Evolutionary conservation across 1,140 invertebrate species (phyloP).

Genomic region (Patella vulgata): DNA sequence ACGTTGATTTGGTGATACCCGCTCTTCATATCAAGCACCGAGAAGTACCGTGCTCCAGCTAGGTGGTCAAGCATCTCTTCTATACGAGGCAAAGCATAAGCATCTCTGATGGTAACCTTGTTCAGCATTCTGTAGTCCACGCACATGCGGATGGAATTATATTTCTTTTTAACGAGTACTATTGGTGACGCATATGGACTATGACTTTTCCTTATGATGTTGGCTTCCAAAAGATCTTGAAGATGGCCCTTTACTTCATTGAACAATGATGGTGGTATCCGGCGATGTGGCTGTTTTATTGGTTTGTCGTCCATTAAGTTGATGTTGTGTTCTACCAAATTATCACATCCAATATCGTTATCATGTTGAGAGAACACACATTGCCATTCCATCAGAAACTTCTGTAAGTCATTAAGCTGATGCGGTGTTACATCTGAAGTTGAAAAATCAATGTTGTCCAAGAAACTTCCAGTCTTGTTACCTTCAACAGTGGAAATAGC

Average conservation of each 20-base stretch:
- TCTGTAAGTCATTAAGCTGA: conserved; percentile 1
- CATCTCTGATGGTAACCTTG: conserved; percentile 61
- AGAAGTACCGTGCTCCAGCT: conserved; percentile 27
- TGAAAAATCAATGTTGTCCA: conserved; percentile 8
- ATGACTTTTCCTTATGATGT: conserved; percentile 21
- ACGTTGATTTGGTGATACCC: conserved; percentile 62
- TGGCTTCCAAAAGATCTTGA: conserved; percentile 11
- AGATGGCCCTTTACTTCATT: conserved; percentile 23
- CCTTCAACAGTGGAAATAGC: not conserved
- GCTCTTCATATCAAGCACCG: conserved; percentile 56
- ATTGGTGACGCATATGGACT: conserved; percentile 21
- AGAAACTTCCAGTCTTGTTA: not conserved
- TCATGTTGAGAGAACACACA: conserved; percentile 16
- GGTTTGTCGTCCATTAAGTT: conserved; percentile 14
- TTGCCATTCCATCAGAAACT: too few relatives aligned
- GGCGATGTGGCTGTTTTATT: conserved; percentile 19
- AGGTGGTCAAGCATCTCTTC: conserved; percentile 65
- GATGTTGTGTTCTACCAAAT: conserved; percentile 17
- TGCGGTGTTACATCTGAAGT: conserved; percentile 7
- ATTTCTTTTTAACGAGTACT: conserved; percentile 71
- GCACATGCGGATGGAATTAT: conserved; percentile 63
- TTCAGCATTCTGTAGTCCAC: conserved; percentile 60
- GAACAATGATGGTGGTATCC: conserved; percentile 22
- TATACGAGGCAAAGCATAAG: conserved; percentile 69
- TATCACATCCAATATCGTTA: conserved; percentile 15